phyloP scores from a whole-genome alignment of 2,113 vertebrate genomes.

The Siniperca knerii region DNA sequence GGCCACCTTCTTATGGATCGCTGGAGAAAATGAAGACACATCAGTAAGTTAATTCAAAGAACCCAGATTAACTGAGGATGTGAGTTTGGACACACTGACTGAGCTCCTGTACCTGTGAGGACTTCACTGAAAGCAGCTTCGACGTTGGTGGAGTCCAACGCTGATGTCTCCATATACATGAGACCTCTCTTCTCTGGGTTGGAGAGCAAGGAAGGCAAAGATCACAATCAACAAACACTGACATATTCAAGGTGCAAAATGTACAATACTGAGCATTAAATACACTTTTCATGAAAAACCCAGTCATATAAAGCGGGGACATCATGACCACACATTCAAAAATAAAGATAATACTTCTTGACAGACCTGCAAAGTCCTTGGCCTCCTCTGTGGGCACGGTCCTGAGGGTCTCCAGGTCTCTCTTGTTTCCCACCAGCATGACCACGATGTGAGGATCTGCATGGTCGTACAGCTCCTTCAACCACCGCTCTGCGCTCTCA shows the following conservation, averaged over 20 bases:
- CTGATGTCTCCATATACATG: conserved; percentile 96
- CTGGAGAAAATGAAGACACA: conserved; percentile 70
- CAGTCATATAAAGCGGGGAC: not conserved
- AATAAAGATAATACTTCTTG: not conserved
- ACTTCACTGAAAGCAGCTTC: conserved; percentile 96
- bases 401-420: conserved; percentile 87
- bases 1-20: conserved; percentile 91
- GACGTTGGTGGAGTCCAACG: conserved; percentile 95
- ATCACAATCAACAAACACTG: not conserved
- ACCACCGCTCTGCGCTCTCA: conserved; percentile 95
- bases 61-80: not conserved
- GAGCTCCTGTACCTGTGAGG: conserved; percentile 87
- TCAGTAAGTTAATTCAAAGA: not conserved
- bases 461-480: conserved; percentile 96
- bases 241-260: not conserved
- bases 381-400: conserved; percentile 94
- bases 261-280: not conserved
- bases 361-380: conserved; percentile 90
- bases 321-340: not conserved
- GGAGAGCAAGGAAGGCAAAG: conserved; percentile 51
- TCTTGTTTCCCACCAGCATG: conserved; percentile 99
- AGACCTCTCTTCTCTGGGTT: conserved; percentile 92
- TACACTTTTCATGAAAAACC: not conserved
- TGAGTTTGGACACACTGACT: not conserved
- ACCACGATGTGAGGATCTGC: conserved; percentile 98